Conservation (phyloP, 2,888 invertebrate species). For the Eristalinus aeneus region DNA sequence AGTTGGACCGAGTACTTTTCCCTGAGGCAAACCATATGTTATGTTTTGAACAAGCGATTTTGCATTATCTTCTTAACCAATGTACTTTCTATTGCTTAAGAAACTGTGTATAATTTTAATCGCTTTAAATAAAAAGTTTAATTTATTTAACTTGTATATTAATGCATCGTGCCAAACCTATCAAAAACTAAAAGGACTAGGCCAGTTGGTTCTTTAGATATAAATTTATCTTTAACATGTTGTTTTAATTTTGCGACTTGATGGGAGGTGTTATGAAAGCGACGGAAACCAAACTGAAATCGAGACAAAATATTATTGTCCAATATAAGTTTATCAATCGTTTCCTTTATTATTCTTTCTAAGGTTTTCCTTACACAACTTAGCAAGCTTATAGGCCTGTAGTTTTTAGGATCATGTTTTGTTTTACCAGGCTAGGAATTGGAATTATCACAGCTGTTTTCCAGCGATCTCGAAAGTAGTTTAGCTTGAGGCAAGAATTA, state of each 20-base stretch:
- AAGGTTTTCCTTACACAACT: conserved; percentile 1
- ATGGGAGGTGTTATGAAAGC: neutral
- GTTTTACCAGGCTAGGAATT: conserved; percentile 1
- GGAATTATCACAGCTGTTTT: conserved; percentile 13
- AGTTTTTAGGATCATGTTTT: neutral
- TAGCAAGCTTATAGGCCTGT: conserved; percentile 6
- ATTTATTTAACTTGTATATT: no score
- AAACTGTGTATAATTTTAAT: no score
- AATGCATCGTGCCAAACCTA: no score
- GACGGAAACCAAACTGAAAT: conserved; percentile 2
- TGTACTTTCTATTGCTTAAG: no score
- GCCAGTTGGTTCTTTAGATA: no score
- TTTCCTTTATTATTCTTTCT: conserved; percentile 2
- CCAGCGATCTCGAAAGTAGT: conserved; percentile 9
- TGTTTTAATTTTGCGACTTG: neutral
- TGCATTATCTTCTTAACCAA: neutral
- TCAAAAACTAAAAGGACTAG: no score
- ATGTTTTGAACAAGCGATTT: neutral
- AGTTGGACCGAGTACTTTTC: no score
- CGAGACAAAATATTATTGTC: neutral
- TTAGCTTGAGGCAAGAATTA: neutral
- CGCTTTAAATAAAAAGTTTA: no score
- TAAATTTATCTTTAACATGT: neutral
- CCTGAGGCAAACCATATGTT: neutral
- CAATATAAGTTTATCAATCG: neutral